phyloP scores from a whole-genome alignment of 2,113 vertebrate species.

The Lophotis ruficrista region DNA sequence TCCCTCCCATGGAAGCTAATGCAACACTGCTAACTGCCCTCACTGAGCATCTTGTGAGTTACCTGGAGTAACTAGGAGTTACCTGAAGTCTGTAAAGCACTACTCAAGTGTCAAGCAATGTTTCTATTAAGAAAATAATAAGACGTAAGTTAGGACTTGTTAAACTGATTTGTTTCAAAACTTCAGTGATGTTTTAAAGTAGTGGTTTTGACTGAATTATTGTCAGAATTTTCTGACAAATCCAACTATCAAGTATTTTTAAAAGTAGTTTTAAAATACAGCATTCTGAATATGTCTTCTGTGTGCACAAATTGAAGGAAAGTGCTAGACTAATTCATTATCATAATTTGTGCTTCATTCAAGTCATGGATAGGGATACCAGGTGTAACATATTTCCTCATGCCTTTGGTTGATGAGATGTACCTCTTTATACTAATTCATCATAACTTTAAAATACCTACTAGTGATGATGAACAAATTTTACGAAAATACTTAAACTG shows the following conservation, averaged over 20 bases:
- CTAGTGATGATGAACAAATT: neutral
- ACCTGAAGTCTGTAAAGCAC: neutral
- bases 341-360: neutral
- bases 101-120: neutral
- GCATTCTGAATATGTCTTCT: neutral
- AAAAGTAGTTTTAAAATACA: neutral
- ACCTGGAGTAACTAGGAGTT: neutral
- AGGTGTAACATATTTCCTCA: neutral
- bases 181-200: neutral
- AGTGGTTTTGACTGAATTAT: neutral
- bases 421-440: neutral
- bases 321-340: neutral
- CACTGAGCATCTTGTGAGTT: neutral
- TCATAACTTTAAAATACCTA: neutral
- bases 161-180: constrained; percentile 2
- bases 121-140: neutral
- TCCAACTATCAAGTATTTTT: neutral
- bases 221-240: neutral
- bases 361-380: neutral
- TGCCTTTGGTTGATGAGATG: neutral
- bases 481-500: neutral
- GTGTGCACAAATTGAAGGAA: neutral
- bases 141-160: neutral
- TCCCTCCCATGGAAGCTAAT: neutral
- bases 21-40: neutral